These are phyloP conservation scores for Lepus timidus DNA, from an alignment of 2,113 vertebrate genomes.

Conservation along the genomic window DNA sequence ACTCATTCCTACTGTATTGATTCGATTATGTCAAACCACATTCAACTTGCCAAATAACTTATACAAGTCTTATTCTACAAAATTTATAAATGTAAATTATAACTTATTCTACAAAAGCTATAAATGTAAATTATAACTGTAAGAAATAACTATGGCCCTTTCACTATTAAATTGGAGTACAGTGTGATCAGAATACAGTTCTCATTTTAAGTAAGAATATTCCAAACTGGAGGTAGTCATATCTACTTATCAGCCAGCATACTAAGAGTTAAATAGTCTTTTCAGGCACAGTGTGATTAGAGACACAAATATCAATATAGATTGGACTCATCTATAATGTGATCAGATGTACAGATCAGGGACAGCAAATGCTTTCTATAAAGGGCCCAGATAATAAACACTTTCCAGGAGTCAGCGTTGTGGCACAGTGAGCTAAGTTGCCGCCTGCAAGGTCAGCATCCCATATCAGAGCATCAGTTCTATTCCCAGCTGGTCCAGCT, in stretches of 20 bases:
- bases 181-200: background rate
- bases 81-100: background rate
- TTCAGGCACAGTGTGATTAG: slow-evolving; percentile 21
- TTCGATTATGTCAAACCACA: slow-evolving; percentile 33
- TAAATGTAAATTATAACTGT: background rate
- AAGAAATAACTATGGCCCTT: background rate
- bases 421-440: too few relatives aligned
- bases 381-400: slow-evolving; percentile 1
- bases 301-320: slow-evolving; percentile 17
- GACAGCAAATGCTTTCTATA: slow-evolving; percentile 27
- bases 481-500: too few relatives aligned
- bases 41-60: slow-evolving; percentile 23
- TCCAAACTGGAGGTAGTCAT: background rate
- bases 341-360: background rate
- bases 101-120: background rate
- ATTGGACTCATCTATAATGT: slow-evolving; percentile 1
- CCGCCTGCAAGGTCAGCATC: too few relatives aligned
- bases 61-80: background rate
- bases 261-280: slow-evolving; percentile 35
- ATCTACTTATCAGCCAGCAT: background rate
- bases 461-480: too few relatives aligned
- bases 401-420: too few relatives aligned
- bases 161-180: slow-evolving; percentile 16
- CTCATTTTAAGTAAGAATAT: slow-evolving; percentile 11
- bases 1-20: background rate